phyloP scores from a whole-genome alignment of 2,797 vertebrate genomes.

The Champsocephalus gunnari region DNA sequence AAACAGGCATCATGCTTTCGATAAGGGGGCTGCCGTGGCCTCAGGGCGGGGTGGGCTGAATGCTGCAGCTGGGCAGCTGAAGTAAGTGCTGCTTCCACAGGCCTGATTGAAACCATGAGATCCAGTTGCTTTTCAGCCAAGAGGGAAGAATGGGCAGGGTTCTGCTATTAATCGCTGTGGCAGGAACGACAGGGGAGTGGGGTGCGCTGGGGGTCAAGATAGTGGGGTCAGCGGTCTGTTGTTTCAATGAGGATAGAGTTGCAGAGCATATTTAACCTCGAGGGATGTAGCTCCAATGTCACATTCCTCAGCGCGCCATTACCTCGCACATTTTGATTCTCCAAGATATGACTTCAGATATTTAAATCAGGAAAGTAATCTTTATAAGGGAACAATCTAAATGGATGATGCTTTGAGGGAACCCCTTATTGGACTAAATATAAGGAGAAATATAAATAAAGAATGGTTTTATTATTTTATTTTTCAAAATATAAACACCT shows the following conservation, averaged over 20 bases:
- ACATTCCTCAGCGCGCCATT: constrained; percentile 67
- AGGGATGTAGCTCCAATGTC: constrained; percentile 64
- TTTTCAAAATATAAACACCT: neutral
- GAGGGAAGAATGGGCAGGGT: constrained; percentile 54
- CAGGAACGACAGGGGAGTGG: constrained; percentile 49
- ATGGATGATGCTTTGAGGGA: neutral
- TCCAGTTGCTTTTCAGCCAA: constrained; percentile 59
- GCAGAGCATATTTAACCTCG: constrained; percentile 73
- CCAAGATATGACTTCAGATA: constrained; percentile 21
- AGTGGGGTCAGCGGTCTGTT: constrained; percentile 76
- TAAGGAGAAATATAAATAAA: neutral
- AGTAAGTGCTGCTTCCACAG: constrained; percentile 43
- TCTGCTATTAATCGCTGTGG: constrained; percentile 76
- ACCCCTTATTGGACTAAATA: neutral
- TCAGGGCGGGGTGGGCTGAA: constrained; percentile 49
- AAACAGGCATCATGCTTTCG: constrained; percentile 50
- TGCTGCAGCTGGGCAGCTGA: constrained; percentile 55
- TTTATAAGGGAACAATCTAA: constrained; percentile 8
- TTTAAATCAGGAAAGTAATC: constrained; percentile 36
- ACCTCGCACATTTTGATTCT: constrained; percentile 46
- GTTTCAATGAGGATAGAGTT: constrained; percentile 79
- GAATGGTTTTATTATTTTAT: too few species aligned
- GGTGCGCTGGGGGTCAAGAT: constrained; percentile 46
- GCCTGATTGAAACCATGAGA: constrained; percentile 76
- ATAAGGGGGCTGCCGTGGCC: constrained; percentile 57